Conservation (phyloP, 2,888 invertebrate genomes). For the Hofmannophila pseudospretella region DNA sequence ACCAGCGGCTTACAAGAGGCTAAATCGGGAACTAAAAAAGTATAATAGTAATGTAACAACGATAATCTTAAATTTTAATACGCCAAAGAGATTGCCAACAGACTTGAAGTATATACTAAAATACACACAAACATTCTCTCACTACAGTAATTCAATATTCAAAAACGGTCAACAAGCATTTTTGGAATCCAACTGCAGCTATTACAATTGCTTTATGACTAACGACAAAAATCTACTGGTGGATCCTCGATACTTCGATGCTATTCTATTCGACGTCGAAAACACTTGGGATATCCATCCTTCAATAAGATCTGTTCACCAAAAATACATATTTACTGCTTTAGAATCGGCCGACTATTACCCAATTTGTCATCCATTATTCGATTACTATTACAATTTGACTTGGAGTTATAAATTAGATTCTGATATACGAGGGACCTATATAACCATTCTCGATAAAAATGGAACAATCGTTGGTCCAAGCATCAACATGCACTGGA, state of each 20-base stretch:
- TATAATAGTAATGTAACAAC: conserved; percentile 22
- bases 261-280: conserved; percentile 73
- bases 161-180: conserved; percentile 42
- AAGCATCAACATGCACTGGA: conserved; percentile 47
- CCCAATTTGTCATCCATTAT: conserved; percentile 38
- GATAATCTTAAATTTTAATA: conserved; percentile 22
- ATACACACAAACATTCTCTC: conserved; percentile 37
- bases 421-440: conserved; percentile 48
- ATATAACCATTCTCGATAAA: conserved; percentile 37
- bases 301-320: conserved; percentile 42
- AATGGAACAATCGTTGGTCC: conserved; percentile 47
- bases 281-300: conserved; percentile 43
- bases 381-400: conserved; percentile 48
- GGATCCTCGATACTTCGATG: conserved; percentile 58
- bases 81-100: conserved; percentile 34
- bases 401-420: conserved; percentile 58
- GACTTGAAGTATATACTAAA: conserved; percentile 53
- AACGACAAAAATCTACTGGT: conserved; percentile 36
- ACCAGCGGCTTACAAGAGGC: conserved; percentile 23
- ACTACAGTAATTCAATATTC: conserved; percentile 23
- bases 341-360: conserved; percentile 41
- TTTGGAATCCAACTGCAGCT: conserved; percentile 43
- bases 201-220: conserved; percentile 64
- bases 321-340: conserved; percentile 69
- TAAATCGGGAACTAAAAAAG: conserved; percentile 28